Base-by-base conservation (phyloP, 1,140 invertebrate genomes). In the Argopecten irradians region DNA sequence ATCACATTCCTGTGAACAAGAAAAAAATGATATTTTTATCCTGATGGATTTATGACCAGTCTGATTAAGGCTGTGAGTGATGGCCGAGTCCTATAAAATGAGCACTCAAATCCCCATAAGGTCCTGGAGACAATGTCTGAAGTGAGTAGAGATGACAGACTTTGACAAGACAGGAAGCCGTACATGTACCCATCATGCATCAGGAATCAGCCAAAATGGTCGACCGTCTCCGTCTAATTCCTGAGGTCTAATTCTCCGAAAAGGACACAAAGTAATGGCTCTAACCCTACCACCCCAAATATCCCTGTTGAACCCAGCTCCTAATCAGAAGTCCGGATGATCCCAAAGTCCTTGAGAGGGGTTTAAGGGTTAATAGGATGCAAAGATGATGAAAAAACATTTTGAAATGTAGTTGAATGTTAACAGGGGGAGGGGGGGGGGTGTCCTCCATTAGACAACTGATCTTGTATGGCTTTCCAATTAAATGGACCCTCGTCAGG, bases 41-140 rank as follows among this genome's bases (percentile, higher is more conserved):
- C 22, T 71, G 55, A 71, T 28, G n/a, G 28, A 5, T 71, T 71
- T 28, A 71, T 71, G 28, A n/a, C 55, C 55, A 71, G 55, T 71
- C 55, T 28, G 55, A 71, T 71, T 71, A 71, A n/a, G 55, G 28
- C 22, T 28, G 55, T 71, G 55, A 71, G 22, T 71, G 55, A 71
- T 71, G n/a, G 55, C 55, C 22, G 22, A 71, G 55, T 71, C 55
- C 55, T 71, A 71, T 71, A 71, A 71, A 71, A 71, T 71, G 55
- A 71, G 28, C 55, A 71, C 55, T 71, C 55, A 71, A 71, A 71
- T 28, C n/a, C n/a, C 13, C 1, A 71, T 3, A n/a, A n/a, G 22
- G 22, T 28, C 1, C n/a, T n/a, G 55, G 55, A 71, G 55, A 71
- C 55, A 71, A 71, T 28, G 55, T 71, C 55, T 71, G 55, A 71